Conservation (phyloP, 2,797 vertebrate genomes). For the Delichon dasypus region DNA sequence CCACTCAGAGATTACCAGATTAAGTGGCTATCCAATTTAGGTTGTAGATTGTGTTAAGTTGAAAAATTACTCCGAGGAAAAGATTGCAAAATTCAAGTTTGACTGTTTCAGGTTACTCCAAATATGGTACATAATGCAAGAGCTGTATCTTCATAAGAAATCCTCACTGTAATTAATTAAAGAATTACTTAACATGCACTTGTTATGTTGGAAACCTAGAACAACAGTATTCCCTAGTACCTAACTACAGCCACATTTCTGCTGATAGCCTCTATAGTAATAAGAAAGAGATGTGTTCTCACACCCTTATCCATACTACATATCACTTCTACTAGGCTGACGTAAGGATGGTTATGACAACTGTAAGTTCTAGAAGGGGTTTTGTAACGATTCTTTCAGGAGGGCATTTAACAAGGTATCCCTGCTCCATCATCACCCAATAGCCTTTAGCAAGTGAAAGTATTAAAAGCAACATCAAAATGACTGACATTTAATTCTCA, state of each 20-base stretch:
- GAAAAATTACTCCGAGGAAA: not conserved
- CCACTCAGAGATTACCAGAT: not conserved
- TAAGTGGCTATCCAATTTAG: not conserved
- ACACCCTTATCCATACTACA: not conserved
- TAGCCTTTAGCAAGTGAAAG: not conserved
- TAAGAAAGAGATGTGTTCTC: not conserved
- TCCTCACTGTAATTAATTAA: not conserved
- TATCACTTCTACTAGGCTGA: not conserved
- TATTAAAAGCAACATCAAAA: constrained; percentile 12
- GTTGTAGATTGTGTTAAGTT: not conserved
- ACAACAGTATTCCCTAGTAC: not conserved
- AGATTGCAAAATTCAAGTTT: not conserved
- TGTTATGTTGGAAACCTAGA: not conserved
- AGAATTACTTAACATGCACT: not conserved
- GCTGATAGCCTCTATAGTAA: not conserved
- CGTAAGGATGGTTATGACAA: not conserved
- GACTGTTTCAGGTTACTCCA: not conserved
- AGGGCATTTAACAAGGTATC: not conserved
- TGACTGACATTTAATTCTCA: not conserved
- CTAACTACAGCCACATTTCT: not conserved
- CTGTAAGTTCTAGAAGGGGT: not conserved
- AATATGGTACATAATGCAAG: not conserved
- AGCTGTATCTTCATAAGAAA: not conserved
- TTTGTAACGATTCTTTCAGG: not conserved
- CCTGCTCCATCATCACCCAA: not conserved